Evolutionary conservation across 2,113 vertebrate species (phyloP).

Genomic region (Toxostoma redivivum): DNA sequence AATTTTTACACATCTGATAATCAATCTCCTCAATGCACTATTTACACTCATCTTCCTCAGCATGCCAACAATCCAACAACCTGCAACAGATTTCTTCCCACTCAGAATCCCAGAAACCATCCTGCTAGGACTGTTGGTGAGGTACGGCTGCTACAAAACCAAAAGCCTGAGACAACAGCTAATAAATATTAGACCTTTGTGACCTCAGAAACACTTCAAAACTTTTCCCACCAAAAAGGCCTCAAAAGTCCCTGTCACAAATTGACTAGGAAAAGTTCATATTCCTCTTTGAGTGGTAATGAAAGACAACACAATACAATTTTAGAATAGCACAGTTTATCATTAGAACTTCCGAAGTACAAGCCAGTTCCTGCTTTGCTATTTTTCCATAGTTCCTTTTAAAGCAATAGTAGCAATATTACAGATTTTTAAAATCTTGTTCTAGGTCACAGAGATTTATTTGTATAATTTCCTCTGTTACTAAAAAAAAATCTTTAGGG

Average conservation of each 20-base stretch:
- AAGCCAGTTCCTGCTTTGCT: background rate
- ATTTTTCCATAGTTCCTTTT: background rate
- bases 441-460: background rate
- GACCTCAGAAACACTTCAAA: background rate
- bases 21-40: background rate
- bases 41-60: background rate
- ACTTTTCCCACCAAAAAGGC: background rate
- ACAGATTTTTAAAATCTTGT: background rate
- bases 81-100: background rate
- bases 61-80: accelerated
- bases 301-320: background rate
- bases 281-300: background rate
- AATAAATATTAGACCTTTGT: background rate
- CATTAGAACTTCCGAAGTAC: background rate
- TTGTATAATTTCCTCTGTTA: background rate
- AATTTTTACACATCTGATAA: background rate
- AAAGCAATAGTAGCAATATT: background rate
- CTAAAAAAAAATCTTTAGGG: background rate
- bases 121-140: background rate
- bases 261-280: background rate
- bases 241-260: background rate
- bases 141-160: background rate
- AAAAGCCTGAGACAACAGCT: background rate
- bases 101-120: background rate
- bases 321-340: background rate